Base-by-base conservation (phyloP, 2,113 vertebrate species). In the Garra rufa region DNA sequence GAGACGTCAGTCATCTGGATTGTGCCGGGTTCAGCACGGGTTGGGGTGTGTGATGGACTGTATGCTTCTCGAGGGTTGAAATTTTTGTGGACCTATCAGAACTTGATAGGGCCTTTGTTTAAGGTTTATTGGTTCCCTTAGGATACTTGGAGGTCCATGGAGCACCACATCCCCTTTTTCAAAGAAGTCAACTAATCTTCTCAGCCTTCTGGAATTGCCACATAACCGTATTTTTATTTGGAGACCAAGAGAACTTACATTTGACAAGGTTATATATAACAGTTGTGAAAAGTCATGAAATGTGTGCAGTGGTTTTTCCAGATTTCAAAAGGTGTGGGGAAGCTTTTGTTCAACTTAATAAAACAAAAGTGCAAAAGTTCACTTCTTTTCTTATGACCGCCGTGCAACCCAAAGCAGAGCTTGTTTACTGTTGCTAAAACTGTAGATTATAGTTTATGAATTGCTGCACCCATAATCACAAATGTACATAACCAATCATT, bases 301-400 rank as follows among this genome's bases (percentile, higher is more conserved):
- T 84, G 67, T 75, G 17, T 82, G 82, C 26, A 87, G 85, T 70
- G 26, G 55, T 70, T 89, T 90, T 89, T 88, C 87, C 87, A 89
- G 88, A 71, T 82, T 83, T 85, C 57, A 85, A 28, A 52, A 48
- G 63, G 46, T 87, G 83, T 55, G 43, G 69, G n/a, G 48, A 88
- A 82, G 26, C 78, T 15, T 61, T 78, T 26, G 78, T 78, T 78
- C 24, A 73, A 83, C 78, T 69, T 28, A 71, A 77, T 19, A 74
- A 11, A 74, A 82, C 13, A 50, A 80, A 85, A 86, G 87, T 87
- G 85, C 85, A 87, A 87, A 81, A 82, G 86, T 90, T 88, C 86
- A 89, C 41, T 55, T 43, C 15, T 55, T 89, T 69, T 69, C 19
- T 10, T 69, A 10, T 69, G 65, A 6, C 65, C 19, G 2, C 10